A percentile compares a stretch with the other conserved stretches of the same genome.
These are phyloP conservation scores for Charina bottae DNA, from an alignment of 2,113 vertebrate genomes.

Conservation along the genomic window DNA sequence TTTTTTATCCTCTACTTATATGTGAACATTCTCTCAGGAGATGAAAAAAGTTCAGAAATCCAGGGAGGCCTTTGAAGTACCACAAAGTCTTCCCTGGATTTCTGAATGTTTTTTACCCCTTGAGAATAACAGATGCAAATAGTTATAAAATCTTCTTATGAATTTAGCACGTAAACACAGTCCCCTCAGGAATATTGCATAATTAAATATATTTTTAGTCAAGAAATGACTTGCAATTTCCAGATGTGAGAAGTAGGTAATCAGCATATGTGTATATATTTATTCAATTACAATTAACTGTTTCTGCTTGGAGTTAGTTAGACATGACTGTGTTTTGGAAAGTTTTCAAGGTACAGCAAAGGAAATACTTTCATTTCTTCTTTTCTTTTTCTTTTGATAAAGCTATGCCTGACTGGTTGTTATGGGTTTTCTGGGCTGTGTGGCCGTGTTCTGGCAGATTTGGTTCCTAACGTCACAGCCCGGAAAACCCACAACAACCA, in stretches of 20 bases:
- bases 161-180: not conserved
- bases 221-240: not conserved
- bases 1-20: not conserved
- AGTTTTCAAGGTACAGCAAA: not conserved
- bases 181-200: not conserved
- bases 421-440: no score
- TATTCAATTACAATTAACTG: not conserved
- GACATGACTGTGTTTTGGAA: not conserved
- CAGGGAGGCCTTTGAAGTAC: not conserved
- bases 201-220: constrained; percentile 20
- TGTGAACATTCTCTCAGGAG: not conserved
- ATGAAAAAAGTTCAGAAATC: not conserved
- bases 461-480: no score
- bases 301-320: not conserved
- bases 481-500: no score
- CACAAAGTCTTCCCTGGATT: not conserved
- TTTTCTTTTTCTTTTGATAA: not conserved
- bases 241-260: not conserved
- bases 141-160: not conserved
- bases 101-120: not conserved
- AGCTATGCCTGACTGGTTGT: not conserved
- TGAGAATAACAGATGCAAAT: not conserved
- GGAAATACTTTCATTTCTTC: not conserved
- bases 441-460: no score
- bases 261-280: not conserved